Evolutionary conservation across 2,113 vertebrate genomes (phyloP).

Genomic region (Rousettus leschenaultii): DNA sequence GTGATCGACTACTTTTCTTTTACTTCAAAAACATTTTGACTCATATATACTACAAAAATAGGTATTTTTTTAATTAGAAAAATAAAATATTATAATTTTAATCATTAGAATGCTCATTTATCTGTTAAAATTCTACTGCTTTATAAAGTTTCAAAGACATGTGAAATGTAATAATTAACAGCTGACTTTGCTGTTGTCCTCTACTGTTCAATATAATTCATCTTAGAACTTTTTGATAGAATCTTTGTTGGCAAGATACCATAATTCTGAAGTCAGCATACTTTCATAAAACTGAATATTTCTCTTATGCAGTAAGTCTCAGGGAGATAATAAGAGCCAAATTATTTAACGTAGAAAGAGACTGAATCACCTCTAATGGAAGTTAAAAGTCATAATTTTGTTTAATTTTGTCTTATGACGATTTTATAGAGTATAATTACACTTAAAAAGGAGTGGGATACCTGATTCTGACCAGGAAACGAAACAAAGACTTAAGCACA

Average conservation of each 20-base stretch:
- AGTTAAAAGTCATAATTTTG: slow-evolving; percentile 50
- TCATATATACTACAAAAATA: not conserved
- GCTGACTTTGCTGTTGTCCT: not conserved
- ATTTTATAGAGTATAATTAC: not conserved
- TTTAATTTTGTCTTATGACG: slow-evolving; percentile 49
- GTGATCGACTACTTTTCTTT: not conserved
- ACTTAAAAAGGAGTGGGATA: not conserved
- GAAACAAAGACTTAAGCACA: not conserved
- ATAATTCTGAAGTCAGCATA: not conserved
- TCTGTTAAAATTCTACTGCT: not conserved
- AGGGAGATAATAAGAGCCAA: not conserved
- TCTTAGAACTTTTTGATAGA: slow-evolving; percentile 12
- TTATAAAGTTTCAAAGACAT: not conserved
- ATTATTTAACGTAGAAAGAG: slow-evolving; percentile 57
- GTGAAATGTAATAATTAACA: not conserved
- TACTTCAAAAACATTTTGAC: not conserved
- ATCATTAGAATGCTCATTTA: not conserved
- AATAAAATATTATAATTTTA: not conserved
- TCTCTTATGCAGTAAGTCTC: not conserved
- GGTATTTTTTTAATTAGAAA: not conserved
- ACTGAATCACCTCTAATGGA: slow-evolving; percentile 21
- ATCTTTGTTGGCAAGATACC: slow-evolving; percentile 38
- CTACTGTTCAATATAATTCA: not conserved
- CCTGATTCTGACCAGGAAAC: not conserved
- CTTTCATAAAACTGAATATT: not conserved